These are phyloP conservation scores for Noctua comes DNA, from an alignment of 2,888 invertebrate genomes.

Conservation along the genomic window DNA sequence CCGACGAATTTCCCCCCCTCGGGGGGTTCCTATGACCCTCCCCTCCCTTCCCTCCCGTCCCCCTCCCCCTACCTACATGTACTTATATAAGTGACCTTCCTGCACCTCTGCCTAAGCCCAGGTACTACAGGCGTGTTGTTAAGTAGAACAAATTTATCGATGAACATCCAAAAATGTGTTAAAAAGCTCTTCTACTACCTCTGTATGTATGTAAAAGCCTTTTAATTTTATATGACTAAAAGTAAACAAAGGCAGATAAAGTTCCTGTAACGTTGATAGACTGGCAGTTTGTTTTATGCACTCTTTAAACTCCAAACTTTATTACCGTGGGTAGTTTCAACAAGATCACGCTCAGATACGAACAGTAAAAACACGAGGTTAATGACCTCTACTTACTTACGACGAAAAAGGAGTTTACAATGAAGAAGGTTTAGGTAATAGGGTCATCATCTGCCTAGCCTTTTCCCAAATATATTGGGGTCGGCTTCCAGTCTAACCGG, in stretches of 20 bases:
- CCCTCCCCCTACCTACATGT: too few relatives aligned
- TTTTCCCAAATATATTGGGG: too few relatives aligned
- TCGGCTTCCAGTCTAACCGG: too few relatives aligned
- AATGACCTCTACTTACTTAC: constrained; percentile 49
- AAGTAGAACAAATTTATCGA: background rate
- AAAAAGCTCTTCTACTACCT: background rate
- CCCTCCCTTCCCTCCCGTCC: too few relatives aligned
- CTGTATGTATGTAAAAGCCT: constrained; percentile 19
- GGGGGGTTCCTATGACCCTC: too few relatives aligned
- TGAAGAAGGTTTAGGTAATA: too few relatives aligned
- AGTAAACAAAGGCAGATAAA: constrained; percentile 33
- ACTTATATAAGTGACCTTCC: too few relatives aligned
- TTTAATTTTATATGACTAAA: background rate
- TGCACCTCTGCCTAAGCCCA: too few relatives aligned
- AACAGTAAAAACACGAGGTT: constrained; percentile 54
- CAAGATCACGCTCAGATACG: constrained; percentile 53
- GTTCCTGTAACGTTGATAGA: constrained; percentile 41
- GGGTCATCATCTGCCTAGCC: too few relatives aligned
- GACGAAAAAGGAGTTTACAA: constrained; percentile 2
- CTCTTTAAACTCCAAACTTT: constrained; percentile 61
- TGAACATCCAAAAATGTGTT: background rate
- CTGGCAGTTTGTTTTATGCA: constrained; percentile 51
- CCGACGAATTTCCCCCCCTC: too few relatives aligned
- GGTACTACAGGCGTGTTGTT: background rate
- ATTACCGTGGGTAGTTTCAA: constrained; percentile 54